These are phyloP conservation scores for Drosophila melanica DNA, from an alignment of 1,140 invertebrate genomes.

Conservation along the genomic window DNA sequence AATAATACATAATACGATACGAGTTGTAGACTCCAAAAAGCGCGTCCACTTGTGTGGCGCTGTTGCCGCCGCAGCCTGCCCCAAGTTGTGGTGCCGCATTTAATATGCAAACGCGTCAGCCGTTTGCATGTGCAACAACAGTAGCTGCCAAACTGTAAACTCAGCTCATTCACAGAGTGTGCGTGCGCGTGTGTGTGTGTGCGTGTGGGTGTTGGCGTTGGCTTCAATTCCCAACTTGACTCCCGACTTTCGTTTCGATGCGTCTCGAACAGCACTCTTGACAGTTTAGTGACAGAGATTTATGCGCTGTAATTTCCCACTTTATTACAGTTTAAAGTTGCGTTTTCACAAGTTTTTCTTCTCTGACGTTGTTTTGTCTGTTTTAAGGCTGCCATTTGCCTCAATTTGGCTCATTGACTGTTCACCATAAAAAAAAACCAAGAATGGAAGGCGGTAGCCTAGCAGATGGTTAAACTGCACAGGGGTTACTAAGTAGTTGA, in stretches of 20 bases:
- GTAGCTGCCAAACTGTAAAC: conserved; percentile 75
- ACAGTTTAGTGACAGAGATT: conserved; percentile 77
- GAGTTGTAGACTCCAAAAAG: conserved; percentile 20
- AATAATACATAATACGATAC: conserved; percentile 16
- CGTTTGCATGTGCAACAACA: conserved; percentile 37
- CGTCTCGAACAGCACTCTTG: conserved; percentile 41
- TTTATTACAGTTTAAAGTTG: conserved; percentile 82
- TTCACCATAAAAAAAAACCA: conserved; percentile 13
- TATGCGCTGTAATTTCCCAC: conserved; percentile 80
- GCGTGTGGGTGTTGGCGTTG: conserved; percentile 65
- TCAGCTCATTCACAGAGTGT: conserved; percentile 66
- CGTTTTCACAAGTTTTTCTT: conserved; percentile 75
- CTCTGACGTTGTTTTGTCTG: conserved; percentile 52
- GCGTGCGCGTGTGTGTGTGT: conserved; percentile 18
- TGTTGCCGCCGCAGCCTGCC: conserved; percentile 12
- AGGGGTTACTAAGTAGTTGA: conserved; percentile 12
- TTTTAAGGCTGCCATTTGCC: conserved; percentile 61
- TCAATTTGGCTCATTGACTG: conserved; percentile 58
- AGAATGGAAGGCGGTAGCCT: not conserved
- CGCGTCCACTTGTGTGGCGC: conserved; percentile 56
- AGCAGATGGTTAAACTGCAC: conserved; percentile 14
- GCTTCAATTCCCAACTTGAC: conserved; percentile 22
- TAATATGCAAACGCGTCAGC: conserved; percentile 53
- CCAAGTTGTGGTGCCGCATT: conserved; percentile 34
- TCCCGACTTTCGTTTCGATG: conserved; percentile 24